Evolutionary conservation across 2,888 invertebrate species (phyloP).

Genomic region (Diarsia dahlii): DNA sequence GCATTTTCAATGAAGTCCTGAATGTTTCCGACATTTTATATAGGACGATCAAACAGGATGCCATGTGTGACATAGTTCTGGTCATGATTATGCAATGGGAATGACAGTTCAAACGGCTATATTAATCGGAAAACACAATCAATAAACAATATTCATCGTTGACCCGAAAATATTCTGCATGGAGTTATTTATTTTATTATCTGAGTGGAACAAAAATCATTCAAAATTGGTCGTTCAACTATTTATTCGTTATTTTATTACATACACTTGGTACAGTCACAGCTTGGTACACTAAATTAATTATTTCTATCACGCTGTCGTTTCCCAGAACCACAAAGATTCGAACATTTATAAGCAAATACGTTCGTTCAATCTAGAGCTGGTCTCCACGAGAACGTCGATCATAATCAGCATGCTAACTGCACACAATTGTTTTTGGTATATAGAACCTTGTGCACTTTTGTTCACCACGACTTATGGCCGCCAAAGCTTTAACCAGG

Average conservation of each 20-base stretch:
- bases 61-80: conserved; percentile 36
- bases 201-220: conserved; percentile 3
- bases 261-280: neutral
- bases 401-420: neutral
- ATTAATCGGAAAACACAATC: conserved; percentile 17
- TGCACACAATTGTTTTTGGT: neutral
- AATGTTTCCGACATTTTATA: conserved; percentile 15
- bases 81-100: conserved; percentile 39
- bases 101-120: conserved; percentile 11
- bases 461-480: too few relatives aligned
- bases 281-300: neutral
- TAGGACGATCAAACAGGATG: conserved; percentile 30
- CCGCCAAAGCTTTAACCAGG: too few relatives aligned
- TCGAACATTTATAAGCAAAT: neutral
- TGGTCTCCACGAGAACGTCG: neutral
- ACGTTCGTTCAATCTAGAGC: too few relatives aligned
- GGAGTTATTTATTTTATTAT: conserved; percentile 4
- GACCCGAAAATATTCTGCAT: conserved; percentile 7
- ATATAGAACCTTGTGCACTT: neutral
- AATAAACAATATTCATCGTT: conserved; percentile 1
- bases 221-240: neutral
- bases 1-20: conserved; percentile 7
- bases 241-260: neutral
- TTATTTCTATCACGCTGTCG: neutral
- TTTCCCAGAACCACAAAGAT: neutral